These are phyloP conservation scores for Cyprinella venusta DNA, from an alignment of 2,797 vertebrate species.

Conservation along the genomic window DNA sequence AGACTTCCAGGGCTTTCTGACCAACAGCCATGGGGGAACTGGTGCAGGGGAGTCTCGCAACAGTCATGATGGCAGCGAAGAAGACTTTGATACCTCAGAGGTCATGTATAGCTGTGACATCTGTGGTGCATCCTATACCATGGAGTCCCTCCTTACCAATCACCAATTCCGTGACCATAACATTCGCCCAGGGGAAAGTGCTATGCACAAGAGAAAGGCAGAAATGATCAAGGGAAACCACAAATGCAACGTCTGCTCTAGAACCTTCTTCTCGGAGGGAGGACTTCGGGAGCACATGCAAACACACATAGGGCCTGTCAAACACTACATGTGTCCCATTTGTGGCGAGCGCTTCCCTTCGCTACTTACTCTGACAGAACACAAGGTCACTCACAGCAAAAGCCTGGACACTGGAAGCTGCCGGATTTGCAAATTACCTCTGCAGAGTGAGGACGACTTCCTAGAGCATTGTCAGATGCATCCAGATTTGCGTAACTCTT, in stretches of 20 bases:
- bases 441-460: conserved; percentile 97
- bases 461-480: conserved; percentile 99
- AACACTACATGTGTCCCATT: conserved; percentile 99
- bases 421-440: conserved; percentile 97
- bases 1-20: conserved; percentile 88
- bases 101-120: conserved; percentile 97
- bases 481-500: conserved; percentile 95
- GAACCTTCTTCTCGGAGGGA: conserved; percentile 97
- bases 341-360: conserved; percentile 98
- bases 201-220: conserved; percentile 93
- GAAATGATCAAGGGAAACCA: conserved; percentile 98
- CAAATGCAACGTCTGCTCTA: conserved; percentile 97
- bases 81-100: conserved; percentile 93
- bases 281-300: conserved; percentile 98
- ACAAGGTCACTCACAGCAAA: conserved; percentile 99
- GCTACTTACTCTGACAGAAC: conserved; percentile 96
- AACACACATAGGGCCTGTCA: conserved; percentile 97
- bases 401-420: conserved; percentile 98
- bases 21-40: conserved; percentile 85
- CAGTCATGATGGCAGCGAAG: conserved; percentile 94
- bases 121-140: conserved; percentile 97
- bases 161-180: conserved; percentile 98
- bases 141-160: conserved; percentile 97
- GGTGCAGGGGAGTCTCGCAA: conserved; percentile 83
- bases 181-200: conserved; percentile 95